A percentile compares a stretch with the other conserved stretches of the same genome.
phyloP scores from a whole-genome alignment of 2,888 invertebrate species.

The Epiblema foenella region DNA sequence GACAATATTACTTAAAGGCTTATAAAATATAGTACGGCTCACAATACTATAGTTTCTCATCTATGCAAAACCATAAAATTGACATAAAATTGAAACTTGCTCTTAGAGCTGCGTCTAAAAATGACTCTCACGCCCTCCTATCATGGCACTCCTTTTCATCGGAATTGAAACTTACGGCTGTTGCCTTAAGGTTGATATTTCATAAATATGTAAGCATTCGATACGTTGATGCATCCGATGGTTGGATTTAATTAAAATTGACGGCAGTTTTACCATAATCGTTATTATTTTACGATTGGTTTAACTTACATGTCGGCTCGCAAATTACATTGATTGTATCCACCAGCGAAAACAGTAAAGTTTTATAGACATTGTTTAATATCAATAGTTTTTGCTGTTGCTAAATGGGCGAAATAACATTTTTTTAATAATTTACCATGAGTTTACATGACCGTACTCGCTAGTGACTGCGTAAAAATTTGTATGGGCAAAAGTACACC shows the following conservation, averaged over 20 bases:
- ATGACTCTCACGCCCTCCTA: not conserved
- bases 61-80: slow-evolving; percentile 24
- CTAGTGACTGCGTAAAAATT: no score
- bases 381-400: no score
- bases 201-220: no score
- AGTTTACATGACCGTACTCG: no score
- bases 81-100: slow-evolving; percentile 21
- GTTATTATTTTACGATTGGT: slow-evolving; percentile 33
- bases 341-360: not conserved
- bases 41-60: slow-evolving; percentile 7
- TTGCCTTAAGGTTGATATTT: not conserved
- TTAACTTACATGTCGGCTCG: slow-evolving; percentile 4
- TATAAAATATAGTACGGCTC: slow-evolving; percentile 4
- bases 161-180: not conserved
- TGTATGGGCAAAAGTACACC: no score
- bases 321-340: slow-evolving; percentile 24
- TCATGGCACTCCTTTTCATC: not conserved
- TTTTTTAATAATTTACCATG: no score
- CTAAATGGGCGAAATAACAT: no score
- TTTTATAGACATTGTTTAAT: not conserved
- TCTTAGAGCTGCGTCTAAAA: not conserved
- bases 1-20: slow-evolving; percentile 1
- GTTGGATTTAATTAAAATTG: slow-evolving; percentile 16
- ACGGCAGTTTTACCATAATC: slow-evolving; percentile 21
- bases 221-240: not conserved